Evolutionary conservation across 1,140 invertebrate genomes (phyloP).

Genomic region (Diorhabda sublineata): DNA sequence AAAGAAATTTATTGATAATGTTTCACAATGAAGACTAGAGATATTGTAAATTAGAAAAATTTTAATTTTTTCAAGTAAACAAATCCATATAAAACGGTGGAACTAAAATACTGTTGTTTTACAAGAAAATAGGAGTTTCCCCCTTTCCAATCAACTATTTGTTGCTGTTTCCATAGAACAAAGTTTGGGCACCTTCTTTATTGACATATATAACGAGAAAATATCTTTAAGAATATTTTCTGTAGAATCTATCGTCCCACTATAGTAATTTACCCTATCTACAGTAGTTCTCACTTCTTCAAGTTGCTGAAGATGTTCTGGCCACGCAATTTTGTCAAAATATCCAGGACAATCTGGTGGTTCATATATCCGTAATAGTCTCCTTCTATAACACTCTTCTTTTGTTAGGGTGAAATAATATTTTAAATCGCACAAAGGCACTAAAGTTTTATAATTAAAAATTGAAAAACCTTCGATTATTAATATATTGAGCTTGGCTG

Average conservation of each 20-base stretch:
- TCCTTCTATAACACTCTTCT: conserved; percentile 60
- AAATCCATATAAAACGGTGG: too few species aligned
- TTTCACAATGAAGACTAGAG: too few species aligned
- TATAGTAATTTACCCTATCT: conserved; percentile 30
- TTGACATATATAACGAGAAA: conserved; percentile 1
- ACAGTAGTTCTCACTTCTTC: conserved; percentile 30
- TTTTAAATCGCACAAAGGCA: conserved; percentile 63
- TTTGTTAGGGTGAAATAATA: conserved; percentile 68
- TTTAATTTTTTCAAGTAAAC: too few species aligned
- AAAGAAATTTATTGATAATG: too few species aligned
- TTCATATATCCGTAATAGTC: conserved; percentile 61
- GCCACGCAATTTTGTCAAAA: conserved; percentile 76
- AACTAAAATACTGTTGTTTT: too few species aligned
- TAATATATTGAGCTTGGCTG: conserved; percentile 52
- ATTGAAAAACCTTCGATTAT: conserved; percentile 75
- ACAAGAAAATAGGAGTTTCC: too few species aligned
- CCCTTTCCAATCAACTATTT: too few species aligned
- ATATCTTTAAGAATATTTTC: conserved; percentile 33
- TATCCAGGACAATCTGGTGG: conserved; percentile 76
- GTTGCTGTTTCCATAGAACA: too few species aligned
- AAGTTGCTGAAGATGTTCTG: conserved; percentile 49
- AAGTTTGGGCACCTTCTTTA: too few species aligned
- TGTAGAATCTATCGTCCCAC: conserved; percentile 23
- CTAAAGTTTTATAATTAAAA: conserved; percentile 63
- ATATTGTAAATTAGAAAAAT: too few species aligned